These are phyloP conservation scores for Tapera naevia DNA, from an alignment of 2,797 vertebrate species.

Conservation along the genomic window DNA sequence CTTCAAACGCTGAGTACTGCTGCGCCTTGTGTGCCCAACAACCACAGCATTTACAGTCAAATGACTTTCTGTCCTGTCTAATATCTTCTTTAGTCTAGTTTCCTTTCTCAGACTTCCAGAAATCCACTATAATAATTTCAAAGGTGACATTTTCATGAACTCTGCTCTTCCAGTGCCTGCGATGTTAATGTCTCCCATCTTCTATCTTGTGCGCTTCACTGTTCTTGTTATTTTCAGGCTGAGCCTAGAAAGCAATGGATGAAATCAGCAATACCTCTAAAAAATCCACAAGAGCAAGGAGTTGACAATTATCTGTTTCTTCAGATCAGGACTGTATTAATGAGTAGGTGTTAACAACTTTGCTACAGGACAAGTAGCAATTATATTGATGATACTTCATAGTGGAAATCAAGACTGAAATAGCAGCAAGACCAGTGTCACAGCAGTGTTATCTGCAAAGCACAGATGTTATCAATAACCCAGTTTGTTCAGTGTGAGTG, in stretches of 20 bases:
- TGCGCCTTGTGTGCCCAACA: background rate
- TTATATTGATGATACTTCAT: background rate
- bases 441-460: background rate
- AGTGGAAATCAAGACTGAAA: background rate
- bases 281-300: background rate
- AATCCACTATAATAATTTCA: background rate
- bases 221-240: background rate
- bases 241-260: background rate
- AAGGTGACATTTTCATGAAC: constrained; percentile 14
- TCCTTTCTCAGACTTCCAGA: background rate
- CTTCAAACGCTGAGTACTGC: background rate
- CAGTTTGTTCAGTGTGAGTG: background rate
- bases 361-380: background rate
- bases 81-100: background rate
- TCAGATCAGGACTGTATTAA: background rate
- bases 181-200: background rate
- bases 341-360: background rate
- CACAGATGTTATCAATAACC: background rate
- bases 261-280: background rate
- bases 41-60: background rate
- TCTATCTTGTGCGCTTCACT: background rate
- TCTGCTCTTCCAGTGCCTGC: background rate
- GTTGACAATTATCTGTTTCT: background rate
- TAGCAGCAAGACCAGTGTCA: background rate
- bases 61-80: constrained; percentile 34